Conservation (phyloP, 2,797 vertebrate genomes). For the Channallabes apus region DNA sequence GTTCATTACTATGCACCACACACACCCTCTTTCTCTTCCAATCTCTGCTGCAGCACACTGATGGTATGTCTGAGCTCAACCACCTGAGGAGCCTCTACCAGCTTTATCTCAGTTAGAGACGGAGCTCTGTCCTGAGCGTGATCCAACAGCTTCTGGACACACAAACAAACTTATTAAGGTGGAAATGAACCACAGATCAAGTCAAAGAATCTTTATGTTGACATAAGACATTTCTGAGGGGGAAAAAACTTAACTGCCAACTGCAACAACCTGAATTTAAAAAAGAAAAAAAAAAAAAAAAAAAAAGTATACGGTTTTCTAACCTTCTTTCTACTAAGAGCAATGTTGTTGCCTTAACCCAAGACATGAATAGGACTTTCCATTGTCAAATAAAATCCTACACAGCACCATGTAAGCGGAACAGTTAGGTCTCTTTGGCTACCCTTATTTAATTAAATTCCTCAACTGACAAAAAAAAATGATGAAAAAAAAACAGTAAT, state of each 20-base stretch:
- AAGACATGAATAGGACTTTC: too few species aligned
- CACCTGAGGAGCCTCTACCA: conserved; percentile 63
- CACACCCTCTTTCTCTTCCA: conserved; percentile 74
- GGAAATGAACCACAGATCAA: neutral
- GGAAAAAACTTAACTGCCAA: neutral
- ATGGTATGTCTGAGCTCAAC: conserved; percentile 78
- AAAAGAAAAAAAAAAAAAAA: too few species aligned
- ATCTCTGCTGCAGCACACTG: conserved; percentile 74
- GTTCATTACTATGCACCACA: neutral
- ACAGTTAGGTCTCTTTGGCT: neutral
- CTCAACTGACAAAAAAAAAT: neutral
- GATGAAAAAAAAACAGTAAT: neutral
- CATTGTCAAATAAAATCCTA: too few species aligned
- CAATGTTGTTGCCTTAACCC: neutral
- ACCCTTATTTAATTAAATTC: too few species aligned
- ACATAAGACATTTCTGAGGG: neutral
- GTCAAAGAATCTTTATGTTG: neutral
- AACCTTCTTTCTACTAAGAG: neutral
- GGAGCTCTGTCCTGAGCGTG: conserved; percentile 72
- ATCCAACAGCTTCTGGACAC: conserved; percentile 75
- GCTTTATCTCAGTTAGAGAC: conserved; percentile 64
- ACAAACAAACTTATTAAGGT: neutral
- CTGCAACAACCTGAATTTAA: too few species aligned
- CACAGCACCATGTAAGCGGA: neutral
- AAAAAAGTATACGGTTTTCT: neutral